Evolutionary conservation across 1,140 invertebrate genomes (phyloP).

Genomic region (Lepidotrigona ventralis): DNA sequence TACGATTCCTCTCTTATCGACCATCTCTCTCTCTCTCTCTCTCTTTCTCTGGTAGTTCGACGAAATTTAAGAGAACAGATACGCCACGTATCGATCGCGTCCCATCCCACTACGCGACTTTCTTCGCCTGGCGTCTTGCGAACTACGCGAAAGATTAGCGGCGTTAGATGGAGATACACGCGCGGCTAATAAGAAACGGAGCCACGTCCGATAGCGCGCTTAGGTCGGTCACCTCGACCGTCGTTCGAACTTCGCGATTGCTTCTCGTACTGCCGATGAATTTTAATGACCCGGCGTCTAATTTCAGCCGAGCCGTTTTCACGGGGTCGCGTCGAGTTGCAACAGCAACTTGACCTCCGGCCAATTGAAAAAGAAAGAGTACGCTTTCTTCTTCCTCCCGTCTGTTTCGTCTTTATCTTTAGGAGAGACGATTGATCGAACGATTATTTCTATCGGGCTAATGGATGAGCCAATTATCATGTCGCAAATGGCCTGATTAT

Average conservation of each 20-base stretch:
- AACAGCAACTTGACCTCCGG: conserved; percentile 2
- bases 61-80: conserved; percentile 10
- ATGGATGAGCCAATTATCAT: not conserved
- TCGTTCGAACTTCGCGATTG: conserved; percentile 52
- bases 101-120: not conserved
- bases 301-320: conserved; percentile 38
- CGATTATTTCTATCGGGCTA: not conserved
- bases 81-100: not conserved
- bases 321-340: conserved; percentile 6
- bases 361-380: not conserved
- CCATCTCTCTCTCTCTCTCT: too few species aligned
- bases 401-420: not conserved
- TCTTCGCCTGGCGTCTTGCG: not conserved
- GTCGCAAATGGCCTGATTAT: not conserved
- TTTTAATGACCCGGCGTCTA: conserved; percentile 43
- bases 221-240: conserved; percentile 21
- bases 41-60: not conserved
- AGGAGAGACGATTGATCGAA: not conserved
- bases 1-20: not conserved
- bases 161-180: not conserved
- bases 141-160: not conserved
- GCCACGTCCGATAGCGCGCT: conserved; percentile 20
- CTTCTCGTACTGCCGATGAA: conserved; percentile 37
- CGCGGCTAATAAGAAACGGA: conserved; percentile 20
- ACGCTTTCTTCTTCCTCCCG: not conserved